A percentile compares a stretch with the other conserved stretches of the same genome.
Conservation (phyloP, 2,113 vertebrate genomes). For the Megaceryle maxima region DNA sequence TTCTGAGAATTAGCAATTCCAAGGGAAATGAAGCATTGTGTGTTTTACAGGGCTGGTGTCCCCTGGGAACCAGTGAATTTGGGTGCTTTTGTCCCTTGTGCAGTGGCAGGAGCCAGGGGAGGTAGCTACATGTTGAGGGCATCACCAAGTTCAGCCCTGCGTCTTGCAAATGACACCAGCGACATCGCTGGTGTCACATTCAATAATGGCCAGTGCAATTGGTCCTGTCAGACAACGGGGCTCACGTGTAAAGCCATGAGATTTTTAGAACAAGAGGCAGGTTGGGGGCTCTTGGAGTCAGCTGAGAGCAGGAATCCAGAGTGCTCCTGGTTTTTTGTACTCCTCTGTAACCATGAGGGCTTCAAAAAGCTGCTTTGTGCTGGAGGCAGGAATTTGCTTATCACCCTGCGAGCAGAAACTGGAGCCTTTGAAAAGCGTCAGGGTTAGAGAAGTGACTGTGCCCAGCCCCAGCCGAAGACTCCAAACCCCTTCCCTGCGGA, state of each 20-base stretch:
- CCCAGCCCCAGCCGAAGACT: background rate
- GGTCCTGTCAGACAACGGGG: background rate
- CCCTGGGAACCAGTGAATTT: background rate
- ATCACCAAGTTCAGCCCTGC: background rate
- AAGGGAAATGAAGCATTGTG: background rate
- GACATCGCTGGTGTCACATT: background rate
- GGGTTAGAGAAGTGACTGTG: background rate
- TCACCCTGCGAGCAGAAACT: background rate
- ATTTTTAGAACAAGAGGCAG: background rate
- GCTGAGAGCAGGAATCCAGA: background rate
- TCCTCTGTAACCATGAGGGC: background rate
- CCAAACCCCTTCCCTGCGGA: background rate
- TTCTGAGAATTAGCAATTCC: background rate
- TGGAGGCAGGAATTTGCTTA: slow-evolving; percentile 2
- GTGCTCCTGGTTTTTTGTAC: background rate
- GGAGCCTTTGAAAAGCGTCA: background rate
- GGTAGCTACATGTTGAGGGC: background rate
- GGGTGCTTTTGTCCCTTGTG: background rate
- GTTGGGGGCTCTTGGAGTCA: background rate
- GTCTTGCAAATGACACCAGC: background rate
- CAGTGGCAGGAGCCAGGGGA: background rate
- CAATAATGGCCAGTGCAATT: accelerated
- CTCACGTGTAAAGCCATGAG: background rate
- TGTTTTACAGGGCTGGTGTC: background rate
- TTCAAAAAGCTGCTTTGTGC: background rate